Evolutionary conservation across 2,797 vertebrate species (phyloP).

Genomic region (Lagodon rhomboides): DNA sequence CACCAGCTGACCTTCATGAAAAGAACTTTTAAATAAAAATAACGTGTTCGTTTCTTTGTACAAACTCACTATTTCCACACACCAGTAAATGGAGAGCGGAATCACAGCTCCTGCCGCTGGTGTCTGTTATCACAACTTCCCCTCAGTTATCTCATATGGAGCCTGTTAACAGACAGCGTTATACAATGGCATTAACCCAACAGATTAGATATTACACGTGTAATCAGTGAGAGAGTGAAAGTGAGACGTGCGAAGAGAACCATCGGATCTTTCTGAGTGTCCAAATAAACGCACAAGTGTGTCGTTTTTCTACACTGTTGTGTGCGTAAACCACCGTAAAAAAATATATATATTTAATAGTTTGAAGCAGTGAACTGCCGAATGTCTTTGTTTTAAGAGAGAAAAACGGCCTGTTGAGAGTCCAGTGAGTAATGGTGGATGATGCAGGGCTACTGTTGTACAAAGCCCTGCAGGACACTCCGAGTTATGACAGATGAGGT

Average conservation of each 20-base stretch:
- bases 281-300: neutral
- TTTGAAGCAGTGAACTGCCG: no score
- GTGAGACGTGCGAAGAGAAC: neutral
- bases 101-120: neutral
- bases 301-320: neutral
- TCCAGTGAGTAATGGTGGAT: slow-evolving; percentile 46
- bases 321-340: neutral
- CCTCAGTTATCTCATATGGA: slow-evolving; percentile 3
- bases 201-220: slow-evolving; percentile 44
- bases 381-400: slow-evolving; percentile 17
- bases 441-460: slow-evolving; percentile 48
- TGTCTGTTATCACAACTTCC: neutral
- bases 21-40: no score
- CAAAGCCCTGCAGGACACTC: slow-evolving; percentile 55
- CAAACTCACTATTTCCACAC: neutral
- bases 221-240: slow-evolving; percentile 12
- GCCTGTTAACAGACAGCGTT: neutral
- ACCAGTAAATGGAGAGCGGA: neutral
- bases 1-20: neutral
- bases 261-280: slow-evolving; percentile 2
- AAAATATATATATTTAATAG: no score
- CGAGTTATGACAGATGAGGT: slow-evolving; percentile 65
- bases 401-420: slow-evolving; percentile 55
- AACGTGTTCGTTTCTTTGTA: neutral
- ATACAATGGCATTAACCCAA: slow-evolving; percentile 8